These are phyloP conservation scores for Mugil cephalus DNA, from an alignment of 2,113 vertebrate species.

Conservation along the genomic window DNA sequence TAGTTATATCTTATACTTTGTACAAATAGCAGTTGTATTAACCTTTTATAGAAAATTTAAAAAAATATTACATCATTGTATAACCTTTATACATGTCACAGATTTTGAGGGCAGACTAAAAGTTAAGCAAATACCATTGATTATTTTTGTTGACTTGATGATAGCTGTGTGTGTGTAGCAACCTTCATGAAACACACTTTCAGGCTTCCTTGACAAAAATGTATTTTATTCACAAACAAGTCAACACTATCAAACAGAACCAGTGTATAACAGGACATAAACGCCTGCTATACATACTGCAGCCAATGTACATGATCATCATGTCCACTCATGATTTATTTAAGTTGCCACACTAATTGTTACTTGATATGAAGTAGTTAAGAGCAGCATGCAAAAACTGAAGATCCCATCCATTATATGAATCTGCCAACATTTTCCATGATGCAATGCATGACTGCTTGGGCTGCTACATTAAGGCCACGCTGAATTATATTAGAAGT, in stretches of 20 bases:
- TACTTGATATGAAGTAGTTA: constrained; percentile 46
- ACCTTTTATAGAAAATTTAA: too few species aligned
- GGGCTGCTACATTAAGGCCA: constrained; percentile 76
- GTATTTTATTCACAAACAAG: constrained; percentile 1
- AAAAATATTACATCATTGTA: too few species aligned
- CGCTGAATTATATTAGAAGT: constrained; percentile 53
- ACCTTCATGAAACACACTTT: neutral
- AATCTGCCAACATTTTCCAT: constrained; percentile 58
- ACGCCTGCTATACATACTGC: neutral
- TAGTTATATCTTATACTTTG: too few species aligned
- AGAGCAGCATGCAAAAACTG: constrained; percentile 68
- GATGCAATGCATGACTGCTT: constrained; percentile 84
- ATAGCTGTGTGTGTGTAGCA: too few species aligned
- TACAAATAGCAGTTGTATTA: too few species aligned
- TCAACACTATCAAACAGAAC: constrained; percentile 31
- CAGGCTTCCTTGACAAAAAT: neutral
- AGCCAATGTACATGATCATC: constrained; percentile 5
- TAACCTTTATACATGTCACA: too few species aligned
- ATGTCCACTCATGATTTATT: neutral
- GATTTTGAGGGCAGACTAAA: too few species aligned
- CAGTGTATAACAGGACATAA: neutral
- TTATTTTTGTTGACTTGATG: neutral
- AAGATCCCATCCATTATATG: constrained; percentile 58
- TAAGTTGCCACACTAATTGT: constrained; percentile 38
- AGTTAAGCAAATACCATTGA: neutral